phyloP scores from a whole-genome alignment of 2,797 vertebrate genomes.

The Sebastes flavidus region DNA sequence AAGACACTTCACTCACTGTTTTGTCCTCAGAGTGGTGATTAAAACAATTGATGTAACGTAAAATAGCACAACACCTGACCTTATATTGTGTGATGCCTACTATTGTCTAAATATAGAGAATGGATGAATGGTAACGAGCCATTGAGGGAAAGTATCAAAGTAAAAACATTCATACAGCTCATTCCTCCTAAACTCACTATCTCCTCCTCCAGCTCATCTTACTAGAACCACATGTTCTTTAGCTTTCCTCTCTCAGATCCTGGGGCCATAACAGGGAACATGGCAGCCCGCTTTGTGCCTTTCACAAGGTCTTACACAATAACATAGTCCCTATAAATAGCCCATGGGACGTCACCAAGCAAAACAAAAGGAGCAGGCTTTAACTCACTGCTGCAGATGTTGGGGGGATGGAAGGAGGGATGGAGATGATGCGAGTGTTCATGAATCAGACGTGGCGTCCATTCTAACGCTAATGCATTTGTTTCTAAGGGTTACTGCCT shows the following conservation, averaged over 20 bases:
- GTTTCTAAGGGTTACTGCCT: background rate
- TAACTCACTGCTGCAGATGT: slow-evolving; percentile 59
- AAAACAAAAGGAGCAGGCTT: slow-evolving; percentile 61
- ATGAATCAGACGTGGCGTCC: background rate
- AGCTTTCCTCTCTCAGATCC: slow-evolving; percentile 6
- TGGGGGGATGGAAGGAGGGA: slow-evolving; percentile 51
- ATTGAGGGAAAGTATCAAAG: background rate
- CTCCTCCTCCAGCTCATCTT: background rate
- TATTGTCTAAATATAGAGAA: background rate
- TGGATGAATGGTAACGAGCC: background rate
- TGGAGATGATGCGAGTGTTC: slow-evolving; percentile 18
- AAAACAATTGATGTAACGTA: background rate
- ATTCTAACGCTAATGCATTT: background rate
- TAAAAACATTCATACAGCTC: background rate
- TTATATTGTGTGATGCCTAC: background rate
- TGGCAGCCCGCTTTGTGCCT: slow-evolving; percentile 38
- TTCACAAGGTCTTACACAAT: slow-evolving; percentile 64
- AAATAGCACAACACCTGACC: background rate
- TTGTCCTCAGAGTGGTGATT: background rate
- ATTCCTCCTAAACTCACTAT: background rate
- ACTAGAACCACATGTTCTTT: background rate
- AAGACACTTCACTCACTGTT: background rate
- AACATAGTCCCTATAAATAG: slow-evolving; percentile 74
- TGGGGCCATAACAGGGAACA: slow-evolving; percentile 18
- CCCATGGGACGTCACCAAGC: slow-evolving; percentile 46